Evolutionary conservation across 2,797 vertebrate genomes (phyloP), one percentile per base, ranked within the genome.

Genomic region (Tapera naevia): DNA sequence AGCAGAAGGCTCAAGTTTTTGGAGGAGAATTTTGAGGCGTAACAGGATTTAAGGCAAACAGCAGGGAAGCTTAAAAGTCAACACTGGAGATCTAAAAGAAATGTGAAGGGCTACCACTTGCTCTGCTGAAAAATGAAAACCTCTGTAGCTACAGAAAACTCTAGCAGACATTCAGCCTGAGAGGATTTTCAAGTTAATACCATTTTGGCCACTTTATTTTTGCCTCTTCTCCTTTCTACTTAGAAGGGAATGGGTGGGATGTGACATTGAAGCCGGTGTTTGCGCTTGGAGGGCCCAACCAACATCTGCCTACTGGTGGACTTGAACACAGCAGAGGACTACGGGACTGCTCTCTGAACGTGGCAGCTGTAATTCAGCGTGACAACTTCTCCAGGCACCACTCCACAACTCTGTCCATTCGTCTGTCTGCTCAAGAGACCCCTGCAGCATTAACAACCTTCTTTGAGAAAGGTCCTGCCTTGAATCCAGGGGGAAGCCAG

Each of bases 181-280:
- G 70, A 75, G 28, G 37, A 83, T 43, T 85, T 89, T 57, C n/a
- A 61, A 60, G 28, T 72, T 48, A 30, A 84, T 32, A 28, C 2
- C 25, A 2, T 25, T 54, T 58, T 18, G 53, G 32, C 57, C 41
- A 8, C 2, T n/a, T 17, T 53, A 5, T 6, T 64, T 88, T 33
- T 66, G 37, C n/a, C 57, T 21, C 39, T 37, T 11, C 7, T 50
- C 3, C 33, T 74, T 62, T 64, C 79, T 46, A 41, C 50, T 78
- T 37, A 2, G 13, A 37, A 69, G 35, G 72, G n/a, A 22, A 7
- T 1, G 3, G 37, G 53, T 82, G 61, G 48, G 37, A 80, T 61
- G 85, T 0, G 4, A 17, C 28, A 4, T 2, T 2, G 14, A 23
- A 17, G 62, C 11, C 12, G 12, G 35, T 8, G 24, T 32, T n/a